A percentile compares a stretch with the other conserved stretches of the same genome.
These are phyloP conservation scores for Saccopteryx bilineata DNA, from an alignment of 2,113 vertebrate genomes.

Conservation along the genomic window DNA sequence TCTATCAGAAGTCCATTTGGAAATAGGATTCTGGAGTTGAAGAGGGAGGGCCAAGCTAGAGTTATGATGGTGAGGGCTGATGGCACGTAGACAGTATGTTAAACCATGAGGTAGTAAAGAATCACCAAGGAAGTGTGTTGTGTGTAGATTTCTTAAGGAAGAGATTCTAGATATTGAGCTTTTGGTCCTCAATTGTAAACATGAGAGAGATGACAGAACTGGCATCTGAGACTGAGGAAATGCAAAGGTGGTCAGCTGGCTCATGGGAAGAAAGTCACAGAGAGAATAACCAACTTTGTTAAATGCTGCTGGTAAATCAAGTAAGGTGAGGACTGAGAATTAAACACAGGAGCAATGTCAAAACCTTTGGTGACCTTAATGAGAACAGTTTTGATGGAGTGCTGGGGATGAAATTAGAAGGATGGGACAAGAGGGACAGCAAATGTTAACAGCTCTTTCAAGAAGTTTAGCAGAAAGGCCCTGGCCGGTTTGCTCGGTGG, in stretches of 20 bases:
- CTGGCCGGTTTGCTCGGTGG: no score
- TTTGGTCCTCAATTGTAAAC: background rate
- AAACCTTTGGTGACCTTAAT: background rate
- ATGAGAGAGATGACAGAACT: background rate
- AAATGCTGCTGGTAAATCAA: background rate
- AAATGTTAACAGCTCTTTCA: background rate
- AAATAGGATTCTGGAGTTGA: background rate
- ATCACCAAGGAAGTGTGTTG: background rate
- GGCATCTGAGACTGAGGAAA: background rate
- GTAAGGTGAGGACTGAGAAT: background rate
- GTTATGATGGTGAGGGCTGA: background rate
- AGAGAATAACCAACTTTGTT: background rate
- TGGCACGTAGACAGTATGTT: background rate
- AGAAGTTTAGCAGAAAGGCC: background rate
- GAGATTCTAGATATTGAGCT: constrained; percentile 6
- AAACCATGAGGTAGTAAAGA: background rate
- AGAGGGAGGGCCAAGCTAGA: background rate
- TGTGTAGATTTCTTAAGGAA: background rate
- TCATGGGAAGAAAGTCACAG: background rate
- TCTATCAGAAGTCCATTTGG: background rate
- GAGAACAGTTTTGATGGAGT: background rate
- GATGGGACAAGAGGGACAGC: background rate
- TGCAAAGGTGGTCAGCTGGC: background rate
- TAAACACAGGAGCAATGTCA: background rate
- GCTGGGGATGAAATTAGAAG: background rate